A percentile compares a stretch with the other conserved stretches of the same genome.
Conservation (phyloP, 2,888 invertebrate genomes). For the Chymomyza procnemis region DNA sequence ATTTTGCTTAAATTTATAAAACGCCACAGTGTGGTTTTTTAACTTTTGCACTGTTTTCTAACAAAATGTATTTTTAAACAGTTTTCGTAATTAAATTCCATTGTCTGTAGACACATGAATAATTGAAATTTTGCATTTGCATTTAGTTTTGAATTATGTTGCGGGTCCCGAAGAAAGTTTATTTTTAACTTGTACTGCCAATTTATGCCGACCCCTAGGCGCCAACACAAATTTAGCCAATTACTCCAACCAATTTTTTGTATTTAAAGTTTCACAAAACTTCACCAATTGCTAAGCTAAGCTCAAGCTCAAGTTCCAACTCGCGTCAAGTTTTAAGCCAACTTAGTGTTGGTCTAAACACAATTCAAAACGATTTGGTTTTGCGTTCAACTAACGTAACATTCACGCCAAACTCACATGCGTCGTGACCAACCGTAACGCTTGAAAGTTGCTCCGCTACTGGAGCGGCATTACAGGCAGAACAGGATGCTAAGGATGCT, state of each 20-base stretch:
- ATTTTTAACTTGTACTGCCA: background rate
- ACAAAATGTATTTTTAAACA: too few species aligned
- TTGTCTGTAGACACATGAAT: too few species aligned
- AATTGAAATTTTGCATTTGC: background rate
- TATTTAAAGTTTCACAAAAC: background rate
- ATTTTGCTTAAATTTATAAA: too few species aligned
- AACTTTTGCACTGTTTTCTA: too few species aligned
- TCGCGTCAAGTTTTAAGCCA: background rate
- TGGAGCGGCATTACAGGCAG: conserved; percentile 36
- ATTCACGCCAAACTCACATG: conserved; percentile 12
- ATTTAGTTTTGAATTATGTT: background rate
- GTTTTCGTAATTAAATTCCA: too few species aligned
- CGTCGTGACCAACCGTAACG: conserved; percentile 54
- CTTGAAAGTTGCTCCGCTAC: conserved; percentile 69
- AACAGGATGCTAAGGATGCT: conserved; percentile 29
- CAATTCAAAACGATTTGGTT: background rate
- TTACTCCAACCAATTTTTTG: background rate
- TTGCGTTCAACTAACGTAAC: conserved; percentile 21
- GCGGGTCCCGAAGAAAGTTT: background rate
- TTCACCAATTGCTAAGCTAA: background rate
- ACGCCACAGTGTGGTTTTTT: too few species aligned
- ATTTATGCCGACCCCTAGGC: background rate
- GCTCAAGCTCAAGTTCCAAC: background rate
- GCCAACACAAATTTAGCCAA: background rate
- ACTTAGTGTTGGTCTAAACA: background rate